phyloP scores from a whole-genome alignment of 2,888 invertebrate genomes.

The Drosophila incognita region DNA sequence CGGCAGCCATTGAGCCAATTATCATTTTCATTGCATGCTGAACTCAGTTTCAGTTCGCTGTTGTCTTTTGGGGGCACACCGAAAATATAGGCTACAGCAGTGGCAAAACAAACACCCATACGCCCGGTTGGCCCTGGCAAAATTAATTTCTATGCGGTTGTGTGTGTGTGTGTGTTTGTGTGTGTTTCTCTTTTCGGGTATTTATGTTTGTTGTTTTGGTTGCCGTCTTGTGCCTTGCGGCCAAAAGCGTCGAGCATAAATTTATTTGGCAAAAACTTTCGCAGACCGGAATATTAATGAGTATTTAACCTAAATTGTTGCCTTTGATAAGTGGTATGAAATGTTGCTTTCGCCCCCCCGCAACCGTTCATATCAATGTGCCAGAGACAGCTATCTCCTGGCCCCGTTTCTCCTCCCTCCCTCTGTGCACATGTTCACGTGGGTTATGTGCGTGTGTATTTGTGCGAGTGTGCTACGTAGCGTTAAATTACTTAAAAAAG shows the following conservation, averaged over 20 bases:
- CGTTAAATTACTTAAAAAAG: conserved; percentile 76
- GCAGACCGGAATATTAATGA: conserved; percentile 82
- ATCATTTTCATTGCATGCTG: conserved; percentile 75
- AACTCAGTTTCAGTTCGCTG: conserved; percentile 24
- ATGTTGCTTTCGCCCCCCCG: conserved; percentile 39
- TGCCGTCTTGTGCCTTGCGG: conserved; percentile 65
- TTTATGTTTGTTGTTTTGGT: conserved; percentile 58
- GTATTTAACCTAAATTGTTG: conserved; percentile 82
- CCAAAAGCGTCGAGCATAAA: conserved; percentile 72
- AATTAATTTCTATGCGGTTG: conserved; percentile 58
- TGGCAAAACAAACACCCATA: conserved; percentile 34
- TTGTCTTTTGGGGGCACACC: conserved; percentile 26
- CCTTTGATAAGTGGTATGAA: conserved; percentile 81
- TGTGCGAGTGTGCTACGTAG: conserved; percentile 42
- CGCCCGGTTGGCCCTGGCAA: conserved; percentile 47
- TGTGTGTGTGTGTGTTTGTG: conserved; percentile 18
- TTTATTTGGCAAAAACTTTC: conserved; percentile 80
- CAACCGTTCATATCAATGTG: conserved; percentile 68
- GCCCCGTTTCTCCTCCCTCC: not conserved
- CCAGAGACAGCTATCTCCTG: conserved; percentile 52
- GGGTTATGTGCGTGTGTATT: conserved; percentile 12
- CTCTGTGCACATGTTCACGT: conserved; percentile 23
- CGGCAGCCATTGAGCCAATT: conserved; percentile 75
- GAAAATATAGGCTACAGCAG: conserved; percentile 64
- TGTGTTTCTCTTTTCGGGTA: conserved; percentile 47